Evolutionary conservation across 2,888 invertebrate genomes (phyloP).

Genomic region (Ophioninae sp.): DNA sequence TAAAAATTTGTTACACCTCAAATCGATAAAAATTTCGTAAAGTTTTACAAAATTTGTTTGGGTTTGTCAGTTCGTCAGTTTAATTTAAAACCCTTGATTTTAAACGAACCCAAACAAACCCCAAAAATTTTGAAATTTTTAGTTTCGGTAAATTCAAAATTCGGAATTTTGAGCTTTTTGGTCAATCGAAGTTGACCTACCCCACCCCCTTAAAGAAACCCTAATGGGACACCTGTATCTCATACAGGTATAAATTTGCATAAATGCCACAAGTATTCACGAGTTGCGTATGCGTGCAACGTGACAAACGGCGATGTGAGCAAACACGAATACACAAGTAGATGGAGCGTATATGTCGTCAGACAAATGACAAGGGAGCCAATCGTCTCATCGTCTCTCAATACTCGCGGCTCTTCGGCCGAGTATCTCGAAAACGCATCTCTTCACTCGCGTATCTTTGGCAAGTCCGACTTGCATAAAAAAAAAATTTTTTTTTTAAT

Average conservation of each 20-base stretch:
- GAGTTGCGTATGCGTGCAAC: constrained; percentile 3
- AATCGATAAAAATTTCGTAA: too few species aligned
- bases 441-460: neutral
- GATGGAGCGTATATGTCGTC: constrained; percentile 25
- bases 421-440: constrained; percentile 9
- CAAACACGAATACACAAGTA: constrained; percentile 21
- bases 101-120: too few species aligned
- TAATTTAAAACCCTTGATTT: too few species aligned
- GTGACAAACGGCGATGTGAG: constrained; percentile 4
- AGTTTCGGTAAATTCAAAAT: too few species aligned
- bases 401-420: neutral
- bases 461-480: constrained; percentile 7
- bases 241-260: constrained; percentile 13
- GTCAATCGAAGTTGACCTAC: too few species aligned
- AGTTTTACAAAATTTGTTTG: too few species aligned
- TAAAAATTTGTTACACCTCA: neutral
- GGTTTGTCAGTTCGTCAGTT: too few species aligned
- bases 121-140: too few species aligned
- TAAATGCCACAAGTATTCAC: neutral
- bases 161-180: too few species aligned
- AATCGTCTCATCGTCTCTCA: constrained; percentile 42
- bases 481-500: too few species aligned
- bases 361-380: constrained; percentile 44
- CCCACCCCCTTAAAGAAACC: constrained; percentile 15
- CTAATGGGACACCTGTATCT: neutral